A percentile compares a stretch with the other conserved stretches of the same genome.
Conservation (phyloP, 2,888 invertebrate genomes). For the Agrilus mali region DNA sequence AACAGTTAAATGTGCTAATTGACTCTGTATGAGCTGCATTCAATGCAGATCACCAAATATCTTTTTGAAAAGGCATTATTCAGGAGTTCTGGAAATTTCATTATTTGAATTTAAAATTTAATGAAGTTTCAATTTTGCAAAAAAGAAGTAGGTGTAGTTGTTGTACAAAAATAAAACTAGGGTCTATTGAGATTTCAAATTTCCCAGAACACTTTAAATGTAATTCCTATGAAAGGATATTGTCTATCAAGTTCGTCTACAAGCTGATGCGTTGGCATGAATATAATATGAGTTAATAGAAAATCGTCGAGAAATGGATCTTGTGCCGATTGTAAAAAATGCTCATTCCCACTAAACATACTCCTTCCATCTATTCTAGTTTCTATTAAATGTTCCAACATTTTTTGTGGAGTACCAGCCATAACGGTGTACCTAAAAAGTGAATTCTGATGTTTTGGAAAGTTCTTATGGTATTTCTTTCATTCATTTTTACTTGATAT, state of each 20-base stretch:
- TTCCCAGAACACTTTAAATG: no score
- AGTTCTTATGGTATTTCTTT: neutral
- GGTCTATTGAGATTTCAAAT: no score
- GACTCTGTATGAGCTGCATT: no score
- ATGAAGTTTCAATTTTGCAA: no score
- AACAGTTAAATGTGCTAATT: neutral
- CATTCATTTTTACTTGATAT: slow-evolving; percentile 47
- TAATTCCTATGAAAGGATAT: slow-evolving; percentile 49
- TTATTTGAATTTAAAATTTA: no score
- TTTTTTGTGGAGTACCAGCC: slow-evolving; percentile 77
- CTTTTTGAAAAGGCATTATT: no score
- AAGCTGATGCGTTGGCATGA: slow-evolving; percentile 64
- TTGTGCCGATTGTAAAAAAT: slow-evolving; percentile 32
- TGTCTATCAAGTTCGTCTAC: slow-evolving; percentile 61
- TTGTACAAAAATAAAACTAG: no score
- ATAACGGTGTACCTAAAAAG: slow-evolving; percentile 64
- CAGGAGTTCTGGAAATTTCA: no score
- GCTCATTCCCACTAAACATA: slow-evolving; percentile 35
- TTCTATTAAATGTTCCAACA: slow-evolving; percentile 74
- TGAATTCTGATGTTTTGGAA: neutral
- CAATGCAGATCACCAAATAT: no score
- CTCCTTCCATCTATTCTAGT: slow-evolving; percentile 56
- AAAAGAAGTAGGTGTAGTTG: no score
- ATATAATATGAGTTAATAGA: slow-evolving; percentile 69
- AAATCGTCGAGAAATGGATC: slow-evolving; percentile 76